Conservation (phyloP, 2,113 vertebrate genomes). For the Corapipo altera region DNA sequence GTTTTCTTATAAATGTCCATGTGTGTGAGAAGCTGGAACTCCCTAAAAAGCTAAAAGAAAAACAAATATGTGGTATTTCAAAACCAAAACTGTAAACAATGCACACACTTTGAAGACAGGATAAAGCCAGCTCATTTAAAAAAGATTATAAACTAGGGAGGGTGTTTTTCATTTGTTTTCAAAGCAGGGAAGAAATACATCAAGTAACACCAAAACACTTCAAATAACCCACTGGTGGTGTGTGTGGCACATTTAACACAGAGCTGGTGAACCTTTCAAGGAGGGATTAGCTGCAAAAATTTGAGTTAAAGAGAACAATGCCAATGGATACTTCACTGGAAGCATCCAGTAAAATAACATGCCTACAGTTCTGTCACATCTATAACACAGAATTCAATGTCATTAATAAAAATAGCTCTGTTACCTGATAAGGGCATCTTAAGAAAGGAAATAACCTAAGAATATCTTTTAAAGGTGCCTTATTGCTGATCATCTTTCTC, state of each 20-base stretch:
- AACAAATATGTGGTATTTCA: background rate
- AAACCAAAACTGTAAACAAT: background rate
- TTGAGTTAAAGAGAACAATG: background rate
- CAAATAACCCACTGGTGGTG: background rate
- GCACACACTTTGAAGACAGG: background rate
- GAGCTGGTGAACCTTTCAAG: background rate
- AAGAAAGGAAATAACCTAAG: constrained; percentile 73
- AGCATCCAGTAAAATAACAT: background rate
- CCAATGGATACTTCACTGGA: background rate
- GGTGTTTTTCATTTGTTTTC: background rate
- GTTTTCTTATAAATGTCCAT: constrained; percentile 71
- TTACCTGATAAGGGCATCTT: constrained; percentile 73
- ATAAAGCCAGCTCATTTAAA: background rate
- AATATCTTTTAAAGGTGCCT: constrained; percentile 64
- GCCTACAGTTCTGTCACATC: background rate
- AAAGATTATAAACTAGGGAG: background rate
- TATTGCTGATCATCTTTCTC: constrained; percentile 61
- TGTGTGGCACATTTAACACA: background rate
- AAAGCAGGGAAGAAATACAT: background rate
- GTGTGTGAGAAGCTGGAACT: constrained; percentile 73
- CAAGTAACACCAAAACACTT: background rate
- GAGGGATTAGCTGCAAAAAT: background rate
- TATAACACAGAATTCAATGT: background rate
- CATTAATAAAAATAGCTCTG: background rate
- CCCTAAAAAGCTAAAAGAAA: constrained; percentile 71